These are phyloP conservation scores for Neostethus bicornis DNA, from an alignment of 2,797 vertebrate species.

Conservation along the genomic window DNA sequence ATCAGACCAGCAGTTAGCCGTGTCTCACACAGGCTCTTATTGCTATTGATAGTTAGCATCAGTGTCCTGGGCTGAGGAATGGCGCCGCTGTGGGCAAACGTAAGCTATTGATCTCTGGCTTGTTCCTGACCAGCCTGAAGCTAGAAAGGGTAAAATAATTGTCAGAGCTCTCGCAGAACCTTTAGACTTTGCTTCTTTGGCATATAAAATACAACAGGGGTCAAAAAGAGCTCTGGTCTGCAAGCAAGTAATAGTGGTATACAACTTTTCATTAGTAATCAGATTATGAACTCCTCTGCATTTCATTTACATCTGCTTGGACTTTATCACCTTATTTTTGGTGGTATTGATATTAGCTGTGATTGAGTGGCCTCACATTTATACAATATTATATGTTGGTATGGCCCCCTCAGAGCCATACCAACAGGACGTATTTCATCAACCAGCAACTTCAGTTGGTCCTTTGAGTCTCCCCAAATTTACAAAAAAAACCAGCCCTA, in stretches of 20 bases:
- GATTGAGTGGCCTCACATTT: conserved; percentile 12
- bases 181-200: conserved; percentile 32
- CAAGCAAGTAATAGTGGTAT: conserved; percentile 8
- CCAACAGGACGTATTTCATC: conserved; percentile 19
- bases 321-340: conserved; percentile 3
- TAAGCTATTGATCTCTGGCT: conserved; percentile 84
- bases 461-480: conserved; percentile 40
- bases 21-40: conserved; percentile 83
- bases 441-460: conserved; percentile 41
- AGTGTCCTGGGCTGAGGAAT: conserved; percentile 86
- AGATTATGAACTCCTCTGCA: not conserved
- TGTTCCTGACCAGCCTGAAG: conserved; percentile 73
- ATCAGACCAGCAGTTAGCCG: conserved; percentile 82
- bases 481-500: conserved; percentile 44
- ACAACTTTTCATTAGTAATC: not conserved
- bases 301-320: not conserved
- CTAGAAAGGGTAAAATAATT: conserved; percentile 50
- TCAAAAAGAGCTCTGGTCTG: conserved; percentile 15
- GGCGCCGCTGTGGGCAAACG: conserved; percentile 81
- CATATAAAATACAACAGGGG: conserved; percentile 29
- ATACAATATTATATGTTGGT: not conserved
- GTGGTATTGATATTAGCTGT: conserved; percentile 1
- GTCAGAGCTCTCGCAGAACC: conserved; percentile 25
- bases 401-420: conserved; percentile 3
- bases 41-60: conserved; percentile 88